phyloP scores from a whole-genome alignment of 92 coral and sea anemone species.

The Epizoanthus stellaris region DNA sequence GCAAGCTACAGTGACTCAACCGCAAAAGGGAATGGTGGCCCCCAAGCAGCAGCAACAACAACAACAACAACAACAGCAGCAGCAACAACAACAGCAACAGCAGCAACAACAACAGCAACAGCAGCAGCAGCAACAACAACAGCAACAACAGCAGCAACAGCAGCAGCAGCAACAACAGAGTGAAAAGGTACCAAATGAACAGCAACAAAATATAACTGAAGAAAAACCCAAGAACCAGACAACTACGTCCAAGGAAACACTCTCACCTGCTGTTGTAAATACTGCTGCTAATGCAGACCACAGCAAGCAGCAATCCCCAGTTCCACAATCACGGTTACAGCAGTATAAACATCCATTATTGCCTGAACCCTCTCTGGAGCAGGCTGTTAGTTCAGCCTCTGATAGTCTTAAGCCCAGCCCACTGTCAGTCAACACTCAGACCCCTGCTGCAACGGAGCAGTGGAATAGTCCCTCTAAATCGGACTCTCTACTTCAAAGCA shows the following conservation, averaged over 20 bases:
- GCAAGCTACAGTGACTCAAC: conserved; percentile 61
- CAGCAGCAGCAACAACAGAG: conserved; percentile 57
- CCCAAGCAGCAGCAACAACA: conserved; percentile 62
- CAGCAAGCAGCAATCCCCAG: conserved; percentile 85
- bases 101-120: conserved; percentile 6
- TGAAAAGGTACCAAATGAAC: conserved; percentile 62
- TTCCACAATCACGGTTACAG: conserved; percentile 90
- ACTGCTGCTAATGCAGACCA: conserved; percentile 68
- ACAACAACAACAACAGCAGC: conserved; percentile 64
- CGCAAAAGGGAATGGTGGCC: conserved; percentile 39
- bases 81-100: conserved; percentile 52
- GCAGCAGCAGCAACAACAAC: not conserved
- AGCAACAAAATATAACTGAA: conserved; percentile 52
- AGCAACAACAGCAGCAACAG: not conserved
- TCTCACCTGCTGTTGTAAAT: conserved; percentile 37
- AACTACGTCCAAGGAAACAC: conserved; percentile 36
- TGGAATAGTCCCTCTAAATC: conserved; percentile 53
- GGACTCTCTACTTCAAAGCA: conserved; percentile 48
- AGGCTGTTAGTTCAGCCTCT: conserved; percentile 12
- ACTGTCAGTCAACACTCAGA: conserved; percentile 52
- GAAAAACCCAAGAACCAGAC: conserved; percentile 57
- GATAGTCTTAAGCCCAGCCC: conserved; percentile 49
- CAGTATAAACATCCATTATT: conserved; percentile 95
- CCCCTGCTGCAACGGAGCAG: conserved; percentile 36
- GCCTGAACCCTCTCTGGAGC: conserved; percentile 69